phyloP scores from a whole-genome alignment of 1,140 invertebrate genomes.

The Zaprionus davidi region DNA sequence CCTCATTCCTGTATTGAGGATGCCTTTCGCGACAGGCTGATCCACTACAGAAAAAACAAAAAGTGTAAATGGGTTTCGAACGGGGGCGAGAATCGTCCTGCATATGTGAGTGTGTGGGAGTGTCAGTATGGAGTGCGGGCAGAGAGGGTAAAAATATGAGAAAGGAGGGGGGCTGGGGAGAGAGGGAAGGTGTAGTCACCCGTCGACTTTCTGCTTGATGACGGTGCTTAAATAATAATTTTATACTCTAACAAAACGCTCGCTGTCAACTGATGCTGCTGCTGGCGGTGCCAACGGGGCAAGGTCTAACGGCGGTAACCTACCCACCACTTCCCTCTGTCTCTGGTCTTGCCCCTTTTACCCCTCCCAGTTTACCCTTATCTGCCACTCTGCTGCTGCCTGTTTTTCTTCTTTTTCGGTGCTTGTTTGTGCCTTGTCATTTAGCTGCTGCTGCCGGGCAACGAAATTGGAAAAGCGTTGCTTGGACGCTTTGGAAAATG shows the following conservation, averaged over 20 bases:
- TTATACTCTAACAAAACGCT: slow-evolving; percentile 78
- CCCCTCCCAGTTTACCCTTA: slow-evolving; percentile 5
- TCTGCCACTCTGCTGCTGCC: slow-evolving; percentile 38
- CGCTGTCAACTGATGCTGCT: slow-evolving; percentile 35
- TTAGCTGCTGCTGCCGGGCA: slow-evolving; percentile 44
- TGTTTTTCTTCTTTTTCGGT: slow-evolving; percentile 29
- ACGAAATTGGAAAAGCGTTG: slow-evolving; percentile 70
- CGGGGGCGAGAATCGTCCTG: slow-evolving; percentile 18
- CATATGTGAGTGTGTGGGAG: slow-evolving; percentile 48
- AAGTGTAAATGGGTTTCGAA: slow-evolving; percentile 72
- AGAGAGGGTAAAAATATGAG: slow-evolving; percentile 18
- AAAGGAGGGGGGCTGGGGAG: slow-evolving; percentile 7
- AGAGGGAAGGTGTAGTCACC: slow-evolving; percentile 10
- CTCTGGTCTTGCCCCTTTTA: slow-evolving; percentile 22
- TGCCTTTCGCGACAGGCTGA: slow-evolving; percentile 14
- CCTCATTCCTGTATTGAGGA: not conserved
- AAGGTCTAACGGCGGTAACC: not conserved
- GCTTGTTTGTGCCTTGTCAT: slow-evolving; percentile 71
- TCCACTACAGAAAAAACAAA: slow-evolving; percentile 41
- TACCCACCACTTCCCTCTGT: slow-evolving; percentile 16
- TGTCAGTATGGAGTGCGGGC: not conserved
- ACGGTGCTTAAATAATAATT: slow-evolving; percentile 83
- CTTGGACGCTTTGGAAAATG: slow-evolving; percentile 46
- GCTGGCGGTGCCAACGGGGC: slow-evolving; percentile 50
- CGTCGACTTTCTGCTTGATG: slow-evolving; percentile 81